phyloP scores from a whole-genome alignment of 2,113 vertebrate genomes.

The Corvus moneduloides region DNA sequence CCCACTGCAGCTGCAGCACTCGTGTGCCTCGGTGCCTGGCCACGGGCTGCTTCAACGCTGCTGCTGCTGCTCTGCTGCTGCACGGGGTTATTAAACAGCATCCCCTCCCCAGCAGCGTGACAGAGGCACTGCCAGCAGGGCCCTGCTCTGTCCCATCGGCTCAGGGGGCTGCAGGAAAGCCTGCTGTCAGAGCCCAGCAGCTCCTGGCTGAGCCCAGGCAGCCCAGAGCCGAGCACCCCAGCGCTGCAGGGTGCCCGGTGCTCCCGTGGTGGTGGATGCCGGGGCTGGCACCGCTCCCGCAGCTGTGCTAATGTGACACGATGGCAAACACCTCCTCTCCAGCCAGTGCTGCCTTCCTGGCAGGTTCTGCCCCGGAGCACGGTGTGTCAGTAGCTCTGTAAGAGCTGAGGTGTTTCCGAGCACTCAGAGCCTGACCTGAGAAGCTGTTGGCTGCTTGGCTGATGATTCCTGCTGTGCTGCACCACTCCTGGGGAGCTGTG shows the following conservation, averaged over 20 bases:
- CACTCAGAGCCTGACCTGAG: background rate
- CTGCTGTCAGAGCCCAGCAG: background rate
- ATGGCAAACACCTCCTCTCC: background rate
- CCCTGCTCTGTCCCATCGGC: background rate
- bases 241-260: background rate
- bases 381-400: background rate
- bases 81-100: background rate
- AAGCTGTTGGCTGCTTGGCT: background rate
- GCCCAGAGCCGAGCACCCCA: background rate
- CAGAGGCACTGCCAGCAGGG: background rate
- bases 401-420: background rate
- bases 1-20: background rate
- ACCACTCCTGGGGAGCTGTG: background rate
- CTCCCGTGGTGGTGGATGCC: background rate
- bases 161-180: background rate
- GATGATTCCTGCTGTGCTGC: background rate
- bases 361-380: background rate
- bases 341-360: background rate
- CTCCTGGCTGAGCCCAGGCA: background rate
- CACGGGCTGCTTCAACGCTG: background rate
- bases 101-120: background rate
- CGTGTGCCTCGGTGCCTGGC: background rate
- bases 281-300: background rate
- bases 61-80: background rate
- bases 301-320: background rate